Conservation (phyloP, 2,888 invertebrate species). For the Gordius sp. region DNA sequence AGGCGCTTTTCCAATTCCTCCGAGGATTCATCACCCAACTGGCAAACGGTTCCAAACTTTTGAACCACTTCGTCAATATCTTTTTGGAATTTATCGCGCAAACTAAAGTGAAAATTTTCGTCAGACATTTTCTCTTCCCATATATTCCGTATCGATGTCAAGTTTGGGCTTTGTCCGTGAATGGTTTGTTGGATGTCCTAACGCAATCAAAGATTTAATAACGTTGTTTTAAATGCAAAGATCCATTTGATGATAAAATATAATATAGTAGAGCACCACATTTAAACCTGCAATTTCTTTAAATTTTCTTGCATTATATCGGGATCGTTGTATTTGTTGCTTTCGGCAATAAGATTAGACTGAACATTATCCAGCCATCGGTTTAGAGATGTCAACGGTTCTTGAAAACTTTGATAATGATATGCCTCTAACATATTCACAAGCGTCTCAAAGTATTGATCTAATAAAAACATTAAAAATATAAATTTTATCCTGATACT, state of each 20-base stretch:
- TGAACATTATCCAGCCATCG: not conserved
- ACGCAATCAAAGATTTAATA: not conserved
- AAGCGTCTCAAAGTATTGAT: not conserved
- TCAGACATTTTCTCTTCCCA: constrained; percentile 8
- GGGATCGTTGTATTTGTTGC: constrained; percentile 5
- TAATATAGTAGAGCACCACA: too few relatives aligned
- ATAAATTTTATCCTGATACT: not conserved
- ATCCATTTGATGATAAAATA: too few relatives aligned
- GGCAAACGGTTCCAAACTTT: not conserved
- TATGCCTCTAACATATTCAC: constrained; percentile 5
- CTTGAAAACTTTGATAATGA: constrained; percentile 15
- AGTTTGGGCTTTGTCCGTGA: not conserved
- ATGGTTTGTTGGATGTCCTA: constrained; percentile 9
- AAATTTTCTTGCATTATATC: not conserved
- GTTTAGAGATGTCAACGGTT: not conserved
- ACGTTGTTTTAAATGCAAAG: too few relatives aligned
- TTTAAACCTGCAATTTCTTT: not conserved
- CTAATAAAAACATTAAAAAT: not conserved
- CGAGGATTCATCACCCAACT: not conserved
- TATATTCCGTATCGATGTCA: not conserved
- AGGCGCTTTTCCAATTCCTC: not conserved
- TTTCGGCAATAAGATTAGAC: not conserved
- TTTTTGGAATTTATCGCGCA: constrained; percentile 6
- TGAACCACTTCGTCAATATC: not conserved
- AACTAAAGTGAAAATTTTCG: not conserved